Base-by-base conservation (phyloP, 2,888 invertebrate species). In the Drosophila maculinotata region DNA sequence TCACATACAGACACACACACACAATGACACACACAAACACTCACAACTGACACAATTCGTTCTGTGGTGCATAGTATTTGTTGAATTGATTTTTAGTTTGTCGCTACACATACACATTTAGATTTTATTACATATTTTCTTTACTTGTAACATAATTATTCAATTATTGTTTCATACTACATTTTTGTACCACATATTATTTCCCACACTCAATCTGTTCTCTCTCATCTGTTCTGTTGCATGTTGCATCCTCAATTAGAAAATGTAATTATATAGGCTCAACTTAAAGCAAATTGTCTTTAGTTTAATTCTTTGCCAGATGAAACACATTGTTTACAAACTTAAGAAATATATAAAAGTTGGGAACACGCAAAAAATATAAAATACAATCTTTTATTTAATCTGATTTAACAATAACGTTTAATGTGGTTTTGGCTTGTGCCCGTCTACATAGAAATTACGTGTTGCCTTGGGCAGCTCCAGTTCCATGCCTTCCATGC, bases 361-460 rank as follows among this genome's bases (percentile, higher is more conserved):
- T 82, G 82, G 76, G 76, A 80, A 70, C 63, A 62, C 68, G 59
- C 69, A 63, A 64, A 31, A 6, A 28, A 52, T 48, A n/a, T 49
- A 65, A 69, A 53, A 60, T 41, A 59, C 38, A 60, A 65, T 56
- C 36, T 60, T 67, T 62, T 54, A 59, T 71, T 73, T 52, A 52
- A 56, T 41, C 35, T 36, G 14, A 42, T 35, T 33, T 44, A 65
- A 66, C 42, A 68, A 60, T 26, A 60, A 53, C 36, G 14, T 5
- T 45, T 92, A 99, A 92, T 99, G 99, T 1, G 98, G 97, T 79
- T 97, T 94, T 0, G 99, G 99, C 79, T 95, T 97, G 90, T 99
- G 98, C 12, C 99, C 99, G 90, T 99, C 99, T 1, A 99, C 99
- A 91, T 98, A 98, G 92, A 98, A 99, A 91, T 99, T 99, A 69